Conservation (phyloP, 2,113 vertebrate genomes). For the Loxodonta africana region DNA sequence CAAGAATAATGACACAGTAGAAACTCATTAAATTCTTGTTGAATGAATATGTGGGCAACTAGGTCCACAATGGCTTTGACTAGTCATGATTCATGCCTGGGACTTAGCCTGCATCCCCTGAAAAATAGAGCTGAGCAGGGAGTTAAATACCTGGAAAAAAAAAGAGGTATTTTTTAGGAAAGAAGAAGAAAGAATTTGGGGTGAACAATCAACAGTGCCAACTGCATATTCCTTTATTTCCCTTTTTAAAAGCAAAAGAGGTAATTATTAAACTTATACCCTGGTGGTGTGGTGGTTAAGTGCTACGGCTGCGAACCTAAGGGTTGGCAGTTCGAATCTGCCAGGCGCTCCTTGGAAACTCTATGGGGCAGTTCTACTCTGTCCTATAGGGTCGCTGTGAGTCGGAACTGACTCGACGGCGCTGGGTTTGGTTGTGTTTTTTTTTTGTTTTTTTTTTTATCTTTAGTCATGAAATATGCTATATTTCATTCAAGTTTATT, state of each 20-base stretch:
- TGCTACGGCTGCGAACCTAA: too few relatives aligned
- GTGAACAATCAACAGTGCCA: background rate
- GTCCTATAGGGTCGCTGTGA: too few relatives aligned
- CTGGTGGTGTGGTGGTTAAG: too few relatives aligned
- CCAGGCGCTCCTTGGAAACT: too few relatives aligned
- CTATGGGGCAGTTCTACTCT: too few relatives aligned
- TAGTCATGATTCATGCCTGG: background rate
- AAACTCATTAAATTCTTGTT: slow-evolving; percentile 34
- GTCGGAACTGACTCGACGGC: too few relatives aligned
- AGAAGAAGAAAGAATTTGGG: background rate
- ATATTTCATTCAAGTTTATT: background rate
- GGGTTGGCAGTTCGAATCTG: too few relatives aligned
- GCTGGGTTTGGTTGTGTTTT: too few relatives aligned
- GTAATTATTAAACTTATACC: background rate
- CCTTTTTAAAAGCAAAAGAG: slow-evolving; percentile 41
- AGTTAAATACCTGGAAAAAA: background rate
- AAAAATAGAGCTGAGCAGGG: background rate
- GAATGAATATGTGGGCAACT: background rate
- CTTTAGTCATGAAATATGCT: background rate
- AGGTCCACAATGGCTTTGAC: background rate
- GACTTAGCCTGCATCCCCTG: background rate
- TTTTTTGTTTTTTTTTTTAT: too few relatives aligned
- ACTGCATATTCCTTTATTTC: background rate
- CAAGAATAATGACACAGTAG: background rate
- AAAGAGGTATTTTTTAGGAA: background rate